A percentile compares a stretch with the other conserved stretches of the same genome.
Conservation (phyloP, 2,113 vertebrate species). For the Murina feae region DNA sequence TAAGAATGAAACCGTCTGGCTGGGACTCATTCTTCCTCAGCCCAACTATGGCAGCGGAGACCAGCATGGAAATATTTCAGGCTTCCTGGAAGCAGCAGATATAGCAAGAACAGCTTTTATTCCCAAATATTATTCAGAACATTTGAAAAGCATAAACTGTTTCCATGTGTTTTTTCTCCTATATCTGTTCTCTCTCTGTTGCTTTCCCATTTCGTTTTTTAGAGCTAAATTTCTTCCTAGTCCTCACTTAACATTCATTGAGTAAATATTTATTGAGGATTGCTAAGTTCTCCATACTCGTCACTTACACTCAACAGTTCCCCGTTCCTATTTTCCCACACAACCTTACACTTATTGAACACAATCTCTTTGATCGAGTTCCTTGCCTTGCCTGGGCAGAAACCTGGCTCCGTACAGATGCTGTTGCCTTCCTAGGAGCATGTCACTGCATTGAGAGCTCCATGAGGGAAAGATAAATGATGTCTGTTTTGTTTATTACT, state of each 20-base stretch:
- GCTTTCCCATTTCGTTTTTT: constrained; percentile 60
- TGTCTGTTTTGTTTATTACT: not conserved
- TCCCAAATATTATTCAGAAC: constrained; percentile 77
- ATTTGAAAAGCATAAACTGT: constrained; percentile 75
- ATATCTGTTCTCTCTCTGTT: constrained; percentile 73
- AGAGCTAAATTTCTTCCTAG: constrained; percentile 68
- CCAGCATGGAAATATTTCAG: constrained; percentile 66
- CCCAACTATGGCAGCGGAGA: constrained; percentile 54
- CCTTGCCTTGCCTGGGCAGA: not conserved
- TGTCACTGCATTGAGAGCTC: not conserved
- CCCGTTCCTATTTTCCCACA: constrained; percentile 43
- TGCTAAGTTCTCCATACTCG: constrained; percentile 63
- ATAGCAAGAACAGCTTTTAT: constrained; percentile 76
- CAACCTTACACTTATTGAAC: constrained; percentile 30
- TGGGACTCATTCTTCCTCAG: not conserved
- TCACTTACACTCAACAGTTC: constrained; percentile 55
- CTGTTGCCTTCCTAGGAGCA: not conserved
- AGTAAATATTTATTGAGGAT: constrained; percentile 72
- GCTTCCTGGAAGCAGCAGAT: constrained; percentile 71
- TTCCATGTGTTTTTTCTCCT: constrained; percentile 75
- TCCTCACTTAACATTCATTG: constrained; percentile 66
- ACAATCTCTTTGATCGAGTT: constrained; percentile 16
- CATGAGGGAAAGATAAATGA: not conserved
- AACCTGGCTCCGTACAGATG: not conserved
- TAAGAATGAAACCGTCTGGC: constrained; percentile 54